Evolutionary conservation across 2,797 vertebrate genomes (phyloP).

Genomic region (Tenualosa ilisha): DNA sequence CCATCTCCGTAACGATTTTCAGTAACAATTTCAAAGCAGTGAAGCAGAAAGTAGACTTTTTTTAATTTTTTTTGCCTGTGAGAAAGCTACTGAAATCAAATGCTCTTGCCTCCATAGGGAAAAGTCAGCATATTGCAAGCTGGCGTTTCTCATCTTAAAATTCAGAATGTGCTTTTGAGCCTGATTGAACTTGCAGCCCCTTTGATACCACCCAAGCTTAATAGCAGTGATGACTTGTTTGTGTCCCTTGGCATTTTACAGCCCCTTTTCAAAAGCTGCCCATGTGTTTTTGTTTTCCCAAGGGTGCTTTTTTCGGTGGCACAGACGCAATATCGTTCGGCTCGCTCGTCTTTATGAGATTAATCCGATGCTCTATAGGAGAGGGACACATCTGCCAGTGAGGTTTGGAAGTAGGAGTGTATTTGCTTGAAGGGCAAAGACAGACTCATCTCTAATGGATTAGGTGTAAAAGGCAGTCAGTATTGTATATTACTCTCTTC

Average conservation of each 20-base stretch:
- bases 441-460: slow-evolving; percentile 1
- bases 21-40: not conserved
- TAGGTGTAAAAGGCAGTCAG: not conserved
- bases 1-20: not conserved
- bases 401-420: not conserved
- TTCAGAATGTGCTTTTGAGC: not conserved
- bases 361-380: not conserved
- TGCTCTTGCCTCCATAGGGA: not conserved
- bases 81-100: not conserved
- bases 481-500: not conserved
- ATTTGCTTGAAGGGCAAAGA: not conserved
- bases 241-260: not conserved
- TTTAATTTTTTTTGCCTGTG: not conserved
- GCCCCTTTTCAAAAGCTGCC: not conserved
- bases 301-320: not conserved
- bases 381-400: not conserved
- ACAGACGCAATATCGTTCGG: not conserved
- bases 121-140: not conserved
- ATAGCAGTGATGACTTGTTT: not conserved
- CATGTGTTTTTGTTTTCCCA: not conserved
- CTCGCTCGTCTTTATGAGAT: not conserved
- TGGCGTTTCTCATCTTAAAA: slow-evolving; percentile 5
- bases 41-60: not conserved
- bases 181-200: not conserved
- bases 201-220: not conserved